Evolutionary conservation across 2,797 vertebrate genomes (phyloP).

Genomic region (Hoplostethus mediterraneus): DNA sequence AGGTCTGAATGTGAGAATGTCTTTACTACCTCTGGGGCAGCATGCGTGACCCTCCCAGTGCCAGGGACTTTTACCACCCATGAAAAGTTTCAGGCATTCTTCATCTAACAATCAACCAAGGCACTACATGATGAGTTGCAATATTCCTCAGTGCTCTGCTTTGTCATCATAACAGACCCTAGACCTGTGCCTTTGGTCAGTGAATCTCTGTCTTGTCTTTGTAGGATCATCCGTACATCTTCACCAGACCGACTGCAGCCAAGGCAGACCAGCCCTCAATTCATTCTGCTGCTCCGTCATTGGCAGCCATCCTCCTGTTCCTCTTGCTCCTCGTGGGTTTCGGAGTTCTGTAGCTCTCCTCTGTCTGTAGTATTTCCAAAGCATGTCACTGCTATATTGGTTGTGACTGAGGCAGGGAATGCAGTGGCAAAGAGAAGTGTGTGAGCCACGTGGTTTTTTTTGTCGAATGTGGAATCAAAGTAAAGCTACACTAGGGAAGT

Average conservation of each 20-base stretch:
- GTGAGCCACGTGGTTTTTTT: constrained; percentile 11
- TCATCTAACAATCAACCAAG: too few relatives aligned
- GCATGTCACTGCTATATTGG: not conserved
- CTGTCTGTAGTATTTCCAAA: not conserved
- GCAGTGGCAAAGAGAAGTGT: not conserved
- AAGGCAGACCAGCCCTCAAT: constrained; percentile 35
- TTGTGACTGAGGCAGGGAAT: not conserved
- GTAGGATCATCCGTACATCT: constrained; percentile 85
- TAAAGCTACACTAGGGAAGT: not conserved
- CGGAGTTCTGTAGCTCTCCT: constrained; percentile 24
- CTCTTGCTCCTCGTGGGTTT: constrained; percentile 49
- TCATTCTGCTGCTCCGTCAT: constrained; percentile 20
- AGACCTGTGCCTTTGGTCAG: too few relatives aligned
- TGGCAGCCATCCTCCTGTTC: constrained; percentile 40
- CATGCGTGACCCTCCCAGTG: too few relatives aligned
- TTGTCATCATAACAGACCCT: not conserved
- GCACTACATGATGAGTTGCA: too few relatives aligned
- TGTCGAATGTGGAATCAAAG: too few relatives aligned
- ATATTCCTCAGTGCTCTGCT: too few relatives aligned
- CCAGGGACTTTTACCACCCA: too few relatives aligned
- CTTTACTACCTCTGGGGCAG: not conserved
- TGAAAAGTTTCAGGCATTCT: too few relatives aligned
- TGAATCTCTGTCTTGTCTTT: constrained; percentile 14
- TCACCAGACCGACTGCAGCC: constrained; percentile 72
- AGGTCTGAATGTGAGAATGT: not conserved